Evolutionary conservation across 2,888 invertebrate genomes (phyloP).

Genomic region (Zhuqinia jingwanae): DNA sequence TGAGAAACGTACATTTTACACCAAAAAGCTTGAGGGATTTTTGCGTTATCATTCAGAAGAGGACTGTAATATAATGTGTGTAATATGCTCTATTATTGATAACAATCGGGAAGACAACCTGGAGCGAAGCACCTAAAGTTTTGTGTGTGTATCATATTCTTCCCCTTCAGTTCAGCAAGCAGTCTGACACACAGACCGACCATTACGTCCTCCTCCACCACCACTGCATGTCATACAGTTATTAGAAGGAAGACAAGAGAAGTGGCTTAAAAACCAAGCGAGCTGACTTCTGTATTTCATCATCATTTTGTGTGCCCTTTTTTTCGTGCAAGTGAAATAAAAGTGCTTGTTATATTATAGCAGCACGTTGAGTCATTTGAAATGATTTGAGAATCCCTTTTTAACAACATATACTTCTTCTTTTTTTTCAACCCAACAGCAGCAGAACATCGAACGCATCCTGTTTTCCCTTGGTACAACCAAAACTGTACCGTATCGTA

Average conservation of each 20-base stretch:
- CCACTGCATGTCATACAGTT: slow-evolving; percentile 21
- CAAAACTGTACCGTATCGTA: slow-evolving; percentile 12
- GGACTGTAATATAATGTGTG: too few species aligned
- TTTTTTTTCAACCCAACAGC: slow-evolving; percentile 30
- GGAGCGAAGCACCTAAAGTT: slow-evolving; percentile 60
- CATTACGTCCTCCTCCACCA: slow-evolving; percentile 14
- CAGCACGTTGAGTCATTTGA: slow-evolving; percentile 43
- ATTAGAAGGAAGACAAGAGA: neutral
- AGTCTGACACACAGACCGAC: neutral
- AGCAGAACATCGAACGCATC: too few species aligned
- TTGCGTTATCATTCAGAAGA: slow-evolving; percentile 64
- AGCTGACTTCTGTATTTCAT: neutral
- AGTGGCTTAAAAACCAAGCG: neutral
- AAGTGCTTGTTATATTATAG: too few species aligned
- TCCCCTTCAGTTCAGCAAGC: too few species aligned
- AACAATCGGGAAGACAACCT: slow-evolving; percentile 59
- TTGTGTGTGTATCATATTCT: slow-evolving; percentile 46
- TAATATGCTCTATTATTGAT: slow-evolving; percentile 59
- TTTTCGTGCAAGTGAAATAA: neutral
- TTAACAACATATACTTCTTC: slow-evolving; percentile 12
- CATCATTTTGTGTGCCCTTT: neutral
- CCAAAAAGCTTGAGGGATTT: slow-evolving; percentile 36
- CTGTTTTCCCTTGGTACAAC: slow-evolving; percentile 13
- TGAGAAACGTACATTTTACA: slow-evolving; percentile 26
- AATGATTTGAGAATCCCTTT: slow-evolving; percentile 45